phyloP scores from a whole-genome alignment of 2,888 invertebrate genomes.

The Euclidia mi region DNA sequence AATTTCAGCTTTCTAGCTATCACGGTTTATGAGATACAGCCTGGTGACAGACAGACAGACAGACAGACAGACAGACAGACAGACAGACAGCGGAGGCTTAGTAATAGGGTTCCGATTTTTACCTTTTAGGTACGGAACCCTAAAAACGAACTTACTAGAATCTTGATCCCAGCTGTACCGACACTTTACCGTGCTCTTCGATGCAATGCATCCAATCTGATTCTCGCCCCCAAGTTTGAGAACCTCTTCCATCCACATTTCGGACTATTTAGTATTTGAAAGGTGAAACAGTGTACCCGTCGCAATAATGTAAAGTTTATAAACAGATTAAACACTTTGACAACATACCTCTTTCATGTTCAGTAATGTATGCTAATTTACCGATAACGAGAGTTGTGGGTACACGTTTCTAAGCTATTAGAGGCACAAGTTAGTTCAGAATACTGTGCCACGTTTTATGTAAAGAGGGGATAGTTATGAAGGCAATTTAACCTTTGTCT shows the following conservation, averaged over 20 bases:
- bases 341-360: constrained; percentile 8
- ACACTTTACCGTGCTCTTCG: too few species aligned
- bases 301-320: constrained; percentile 11
- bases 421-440: background rate
- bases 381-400: background rate
- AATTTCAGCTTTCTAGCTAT: too few species aligned
- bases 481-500: constrained; percentile 11
- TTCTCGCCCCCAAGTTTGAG: background rate
- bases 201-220: too few species aligned
- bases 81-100: too few species aligned
- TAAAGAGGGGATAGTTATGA: constrained; percentile 6
- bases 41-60: too few species aligned
- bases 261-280: background rate
- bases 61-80: too few species aligned
- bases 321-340: constrained; percentile 3
- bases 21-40: too few species aligned
- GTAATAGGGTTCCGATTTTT: too few species aligned
- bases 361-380: constrained; percentile 17
- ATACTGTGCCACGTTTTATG: constrained; percentile 9
- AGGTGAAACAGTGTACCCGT: constrained; percentile 5
- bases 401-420: background rate
- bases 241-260: background rate
- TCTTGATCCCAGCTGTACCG: too few species aligned
- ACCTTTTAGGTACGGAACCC: too few species aligned
- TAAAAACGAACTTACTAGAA: too few species aligned